Base-by-base conservation (phyloP, 2,113 vertebrate genomes). In the Polypterus bichir region DNA sequence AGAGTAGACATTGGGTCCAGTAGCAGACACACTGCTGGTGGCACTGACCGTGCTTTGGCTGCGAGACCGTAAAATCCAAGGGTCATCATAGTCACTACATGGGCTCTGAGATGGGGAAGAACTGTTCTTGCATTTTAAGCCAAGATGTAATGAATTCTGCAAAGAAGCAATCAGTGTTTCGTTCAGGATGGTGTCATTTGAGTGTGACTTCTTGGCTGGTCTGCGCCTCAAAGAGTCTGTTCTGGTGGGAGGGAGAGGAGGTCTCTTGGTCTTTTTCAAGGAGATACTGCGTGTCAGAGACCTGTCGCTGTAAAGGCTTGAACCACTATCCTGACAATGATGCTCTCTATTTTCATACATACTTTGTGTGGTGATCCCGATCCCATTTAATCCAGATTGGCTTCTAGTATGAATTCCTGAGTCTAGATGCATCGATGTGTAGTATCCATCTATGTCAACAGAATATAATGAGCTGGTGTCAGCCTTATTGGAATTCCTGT, bases 81-180 rank as follows among this genome's bases (percentile, higher is more conserved):
- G 91, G 73, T 97, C 94, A 7, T 97, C 94, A 0, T 91, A 90
- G 77, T 98, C 95, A 3, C 94, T 96, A 81, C 89, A 88, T 44
- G 93, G 91, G 67, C 94, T 93, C 65, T 93, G 92, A 4, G 92
- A 93, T n/a, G 92, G 87, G 0, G 92, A 92, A 9, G 88, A 85
- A 8, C 87, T 68, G 1, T 85, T 89, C 69, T 84, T 88, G 58
- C 81, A 82, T 52, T 86, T 85, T 4, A 95, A 84, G 61, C 87
- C 91, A 65, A 91, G 73, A 73, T 93, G 91, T 27, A 97, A 82
- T 5, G 92, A 95, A 66, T 93, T 91, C 70, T 97, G 93, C 49
- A 97, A 82, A 0, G 88, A 91, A 10, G 96, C 93, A 6, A 97
- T 93, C 1, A 97, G 79, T 3, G 79, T 88, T 76, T 94, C 92